These are phyloP conservation scores for Diploscapter pachys DNA, from an alignment of 1,140 invertebrate genomes.

Conservation along the genomic window DNA sequence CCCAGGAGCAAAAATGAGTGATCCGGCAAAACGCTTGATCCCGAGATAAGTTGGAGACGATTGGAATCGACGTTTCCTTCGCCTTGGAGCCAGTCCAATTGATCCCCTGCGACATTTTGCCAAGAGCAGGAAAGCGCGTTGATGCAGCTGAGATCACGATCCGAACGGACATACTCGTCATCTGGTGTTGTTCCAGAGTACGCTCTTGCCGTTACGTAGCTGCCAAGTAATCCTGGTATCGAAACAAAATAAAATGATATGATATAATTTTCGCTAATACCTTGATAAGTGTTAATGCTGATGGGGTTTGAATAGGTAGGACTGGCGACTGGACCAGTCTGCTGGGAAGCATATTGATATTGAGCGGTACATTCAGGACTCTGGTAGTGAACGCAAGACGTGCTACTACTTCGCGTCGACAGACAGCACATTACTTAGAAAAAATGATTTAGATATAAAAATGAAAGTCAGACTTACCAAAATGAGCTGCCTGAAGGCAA, in stretches of 20 bases:
- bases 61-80: conserved; percentile 31
- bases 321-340: no score
- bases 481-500: no score
- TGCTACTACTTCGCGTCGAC: no score
- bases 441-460: no score
- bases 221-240: conserved; percentile 28
- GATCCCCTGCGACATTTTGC: conserved; percentile 34
- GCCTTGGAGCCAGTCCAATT: conserved; percentile 38
- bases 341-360: no score
- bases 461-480: no score
- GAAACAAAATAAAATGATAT: background rate
- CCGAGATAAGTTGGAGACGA: conserved; percentile 30
- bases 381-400: no score
- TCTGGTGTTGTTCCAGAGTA: conserved; percentile 23
- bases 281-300: background rate
- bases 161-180: conserved; percentile 18
- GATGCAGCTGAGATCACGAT: conserved; percentile 22
- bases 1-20: conserved; percentile 37
- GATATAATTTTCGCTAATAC: conserved; percentile 14
- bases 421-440: no score
- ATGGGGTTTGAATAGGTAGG: no score
- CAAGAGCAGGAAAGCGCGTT: conserved; percentile 27
- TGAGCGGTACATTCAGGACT: no score
- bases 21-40: conserved; percentile 21
- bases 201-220: conserved; percentile 21